Evolutionary conservation across 2,113 vertebrate genomes (phyloP).

Genomic region (Myrmophylax atrothorax): DNA sequence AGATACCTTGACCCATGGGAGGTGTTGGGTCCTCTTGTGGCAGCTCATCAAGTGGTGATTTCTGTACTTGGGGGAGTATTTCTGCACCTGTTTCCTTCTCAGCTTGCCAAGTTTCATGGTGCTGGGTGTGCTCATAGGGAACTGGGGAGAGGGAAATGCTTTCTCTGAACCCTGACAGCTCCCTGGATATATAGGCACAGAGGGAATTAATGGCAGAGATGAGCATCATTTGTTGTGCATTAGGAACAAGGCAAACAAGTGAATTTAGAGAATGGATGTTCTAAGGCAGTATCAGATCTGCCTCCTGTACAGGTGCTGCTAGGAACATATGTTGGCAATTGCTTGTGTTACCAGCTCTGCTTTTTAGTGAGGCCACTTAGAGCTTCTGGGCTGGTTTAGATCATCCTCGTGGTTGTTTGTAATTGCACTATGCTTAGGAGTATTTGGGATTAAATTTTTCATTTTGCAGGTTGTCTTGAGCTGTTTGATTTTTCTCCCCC

Average conservation of each 20-base stretch:
- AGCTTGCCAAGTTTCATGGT: background rate
- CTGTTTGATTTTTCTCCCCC: background rate
- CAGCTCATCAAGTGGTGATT: background rate
- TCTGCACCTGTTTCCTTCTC: background rate
- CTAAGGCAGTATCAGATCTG: background rate
- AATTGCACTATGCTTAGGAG: background rate
- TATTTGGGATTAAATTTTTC: background rate
- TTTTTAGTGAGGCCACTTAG: background rate
- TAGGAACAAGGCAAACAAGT: background rate
- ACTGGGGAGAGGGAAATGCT: background rate
- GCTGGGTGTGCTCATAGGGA: background rate
- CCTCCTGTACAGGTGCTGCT: background rate
- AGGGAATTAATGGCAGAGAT: background rate
- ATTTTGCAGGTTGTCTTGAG: background rate
- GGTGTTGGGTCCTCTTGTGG: background rate
- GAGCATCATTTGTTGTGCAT: background rate
- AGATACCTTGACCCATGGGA: background rate
- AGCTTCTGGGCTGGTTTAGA: background rate
- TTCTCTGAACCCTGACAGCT: background rate
- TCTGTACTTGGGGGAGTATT: background rate
- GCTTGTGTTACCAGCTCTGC: background rate
- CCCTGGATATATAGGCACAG: background rate
- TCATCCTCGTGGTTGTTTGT: background rate
- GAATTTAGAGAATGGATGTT: background rate
- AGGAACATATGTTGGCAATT: background rate